These are phyloP conservation scores for Tromatobia lineatoria DNA, from an alignment of 2,888 invertebrate genomes.

Conservation along the genomic window DNA sequence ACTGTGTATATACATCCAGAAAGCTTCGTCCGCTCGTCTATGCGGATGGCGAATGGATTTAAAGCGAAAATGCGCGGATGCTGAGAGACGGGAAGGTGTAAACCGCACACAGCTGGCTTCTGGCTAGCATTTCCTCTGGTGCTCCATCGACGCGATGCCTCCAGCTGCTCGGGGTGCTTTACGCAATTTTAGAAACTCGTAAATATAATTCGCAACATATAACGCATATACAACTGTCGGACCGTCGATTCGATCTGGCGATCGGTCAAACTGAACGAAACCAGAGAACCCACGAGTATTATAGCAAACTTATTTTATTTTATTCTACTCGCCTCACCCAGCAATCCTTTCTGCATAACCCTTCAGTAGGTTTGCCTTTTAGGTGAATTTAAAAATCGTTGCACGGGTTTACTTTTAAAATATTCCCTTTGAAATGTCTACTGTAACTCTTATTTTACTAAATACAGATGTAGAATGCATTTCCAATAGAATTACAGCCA, in stretches of 20 bases:
- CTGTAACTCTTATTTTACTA: too few relatives aligned
- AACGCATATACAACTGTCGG: neutral
- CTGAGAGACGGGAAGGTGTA: constrained; percentile 32
- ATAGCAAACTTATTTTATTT: neutral
- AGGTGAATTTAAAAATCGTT: too few relatives aligned
- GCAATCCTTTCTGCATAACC: neutral
- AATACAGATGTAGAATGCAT: too few relatives aligned
- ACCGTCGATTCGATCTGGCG: constrained; percentile 11
- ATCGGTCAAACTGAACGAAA: constrained; percentile 16
- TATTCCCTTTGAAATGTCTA: too few relatives aligned
- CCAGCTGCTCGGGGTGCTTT: constrained; percentile 24
- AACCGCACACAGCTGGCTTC: constrained; percentile 28
- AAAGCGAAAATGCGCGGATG: neutral
- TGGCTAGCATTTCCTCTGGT: neutral
- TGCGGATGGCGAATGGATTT: neutral
- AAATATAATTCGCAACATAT: constrained; percentile 42
- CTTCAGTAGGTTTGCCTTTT: too few relatives aligned
- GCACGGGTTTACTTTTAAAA: too few relatives aligned
- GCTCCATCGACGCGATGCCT: constrained; percentile 4
- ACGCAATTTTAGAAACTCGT: constrained; percentile 45
- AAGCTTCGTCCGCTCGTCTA: neutral
- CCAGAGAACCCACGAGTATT: neutral
- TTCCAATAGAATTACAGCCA: too few relatives aligned
- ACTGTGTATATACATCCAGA: neutral
- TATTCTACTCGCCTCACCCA: neutral